Evolutionary conservation across 2,888 invertebrate genomes (phyloP).

Genomic region (Scelioninae gen. 1): DNA sequence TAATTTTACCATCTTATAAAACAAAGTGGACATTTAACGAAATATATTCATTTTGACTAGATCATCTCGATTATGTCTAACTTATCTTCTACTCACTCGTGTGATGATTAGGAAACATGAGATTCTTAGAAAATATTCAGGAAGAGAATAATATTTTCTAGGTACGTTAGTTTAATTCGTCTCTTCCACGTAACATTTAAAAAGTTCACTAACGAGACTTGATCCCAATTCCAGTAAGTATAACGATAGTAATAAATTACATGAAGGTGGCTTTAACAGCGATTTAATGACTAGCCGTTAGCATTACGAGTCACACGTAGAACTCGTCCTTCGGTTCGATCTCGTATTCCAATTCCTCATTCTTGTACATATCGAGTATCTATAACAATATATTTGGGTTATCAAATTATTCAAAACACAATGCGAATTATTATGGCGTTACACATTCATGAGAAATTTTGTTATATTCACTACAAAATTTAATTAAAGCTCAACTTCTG

Average conservation of each 20-base stretch:
- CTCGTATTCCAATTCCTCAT: slow-evolving; percentile 95
- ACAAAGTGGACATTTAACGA: slow-evolving; percentile 43
- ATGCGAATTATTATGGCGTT: slow-evolving; percentile 3
- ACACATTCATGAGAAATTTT: slow-evolving; percentile 22
- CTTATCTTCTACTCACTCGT: slow-evolving; percentile 77
- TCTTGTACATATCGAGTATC: slow-evolving; percentile 97
- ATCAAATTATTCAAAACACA: slow-evolving; percentile 45
- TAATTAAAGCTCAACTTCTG: slow-evolving; percentile 27
- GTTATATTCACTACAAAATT: slow-evolving; percentile 27
- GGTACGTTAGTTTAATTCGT: slow-evolving; percentile 74
- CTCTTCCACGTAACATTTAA: slow-evolving; percentile 70
- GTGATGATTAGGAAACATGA: slow-evolving; percentile 78
- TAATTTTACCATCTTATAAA: slow-evolving; percentile 54
- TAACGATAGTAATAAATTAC: slow-evolving; percentile 80
- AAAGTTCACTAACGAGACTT: slow-evolving; percentile 80
- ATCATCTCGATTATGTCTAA: slow-evolving; percentile 79
- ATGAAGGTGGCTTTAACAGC: slow-evolving; percentile 75
- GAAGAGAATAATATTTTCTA: slow-evolving; percentile 78
- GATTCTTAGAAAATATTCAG: slow-evolving; percentile 81
- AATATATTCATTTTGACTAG: slow-evolving; percentile 81
- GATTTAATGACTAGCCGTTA: slow-evolving; percentile 69
- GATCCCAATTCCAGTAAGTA: slow-evolving; percentile 83
- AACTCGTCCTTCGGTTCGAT: slow-evolving; percentile 95
- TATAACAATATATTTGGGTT: slow-evolving; percentile 83
- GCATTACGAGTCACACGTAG: slow-evolving; percentile 88